Conservation (phyloP, 2,888 invertebrate genomes). For the Rhabditophanes sp. region DNA sequence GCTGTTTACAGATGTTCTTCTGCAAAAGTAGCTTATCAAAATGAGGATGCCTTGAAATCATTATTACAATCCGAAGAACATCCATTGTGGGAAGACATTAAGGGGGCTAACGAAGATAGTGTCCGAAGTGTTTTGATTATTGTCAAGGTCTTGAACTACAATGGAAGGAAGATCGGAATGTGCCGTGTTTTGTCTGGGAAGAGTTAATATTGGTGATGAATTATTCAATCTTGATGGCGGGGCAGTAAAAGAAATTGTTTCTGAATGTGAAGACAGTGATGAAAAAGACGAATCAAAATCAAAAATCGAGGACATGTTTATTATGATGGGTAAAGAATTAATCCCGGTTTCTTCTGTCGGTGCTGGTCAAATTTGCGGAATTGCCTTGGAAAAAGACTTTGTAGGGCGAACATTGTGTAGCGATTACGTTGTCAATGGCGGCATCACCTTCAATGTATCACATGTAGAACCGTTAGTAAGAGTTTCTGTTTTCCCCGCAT, state of each 20-base stretch:
- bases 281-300: too few relatives aligned
- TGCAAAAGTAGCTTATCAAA: slow-evolving; percentile 10
- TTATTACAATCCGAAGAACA: slow-evolving; percentile 40
- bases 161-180: slow-evolving; percentile 19
- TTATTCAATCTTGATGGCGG: too few relatives aligned
- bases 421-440: slow-evolving; percentile 52
- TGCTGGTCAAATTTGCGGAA: slow-evolving; percentile 27
- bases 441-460: slow-evolving; percentile 76
- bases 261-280: slow-evolving; percentile 3
- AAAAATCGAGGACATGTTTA: slow-evolving; percentile 62
- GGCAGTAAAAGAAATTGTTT: too few relatives aligned
- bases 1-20: slow-evolving; percentile 22
- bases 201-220: too few relatives aligned
- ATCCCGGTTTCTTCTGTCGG: slow-evolving; percentile 54
- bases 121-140: slow-evolving; percentile 26
- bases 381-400: slow-evolving; percentile 18
- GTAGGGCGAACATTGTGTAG: slow-evolving; percentile 58
- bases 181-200: slow-evolving; percentile 32
- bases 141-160: slow-evolving; percentile 24
- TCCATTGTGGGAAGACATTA: slow-evolving; percentile 54
- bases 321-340: slow-evolving; percentile 81
- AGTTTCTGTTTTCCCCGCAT: slow-evolving; percentile 71
- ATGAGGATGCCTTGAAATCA: neutral
- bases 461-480: slow-evolving; percentile 74
- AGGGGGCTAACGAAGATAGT: slow-evolving; percentile 55